Evolutionary conservation across 2,113 vertebrate genomes (phyloP), one percentile per base, ranked within the genome.

Genomic region (Tychaedon coryphoeus): DNA sequence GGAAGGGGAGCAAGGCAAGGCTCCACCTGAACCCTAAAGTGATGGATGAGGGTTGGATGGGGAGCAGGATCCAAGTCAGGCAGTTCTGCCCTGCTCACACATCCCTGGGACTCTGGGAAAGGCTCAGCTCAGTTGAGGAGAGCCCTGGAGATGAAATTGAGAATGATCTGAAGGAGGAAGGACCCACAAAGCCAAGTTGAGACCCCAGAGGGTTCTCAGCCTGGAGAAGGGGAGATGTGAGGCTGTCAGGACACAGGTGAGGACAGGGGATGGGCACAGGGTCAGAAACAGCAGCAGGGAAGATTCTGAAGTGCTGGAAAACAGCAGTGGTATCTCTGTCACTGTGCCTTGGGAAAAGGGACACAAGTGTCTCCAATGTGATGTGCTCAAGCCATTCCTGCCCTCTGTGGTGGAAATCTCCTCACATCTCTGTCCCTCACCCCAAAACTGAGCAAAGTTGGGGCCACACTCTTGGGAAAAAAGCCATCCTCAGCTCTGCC

Each of bases 11-110:
- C 47, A 71, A 51, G 42, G 18, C 56, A 62, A 48, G 29, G 56
- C 43, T 25, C 23, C 1, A 0, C 4, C 33, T 60, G 58, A 60
- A 8, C 45, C 19, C 36, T 5, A 0, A 38, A 40, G n/a, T 53
- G 73, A 7, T 34, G 67, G 80, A 28, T 24, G 34, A 47, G 42
- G 5, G 7, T 31, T 2, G 5, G 72, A 40, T 43, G 25, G 24
- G 51, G 69, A 86, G 28, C 40, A 48, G 0, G 2, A 61, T 42
- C 19, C 36, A 19, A 20, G 19, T 3, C 36, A 1, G 51, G 69
- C 78, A 19, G 22, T 40, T 65, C 76, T 91, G 38, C 34, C 42
- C 17, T 15, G 36, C 67, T 76, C 11, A 4, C 54, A 23, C 5
- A 0, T 43, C 64, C 18, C 58, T 89, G 53, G 19, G 14, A 4